Evolutionary conservation across 2,113 vertebrate species (phyloP), one percentile per base, ranked within the genome.

Genomic region (Triplophysa tibetana): DNA sequence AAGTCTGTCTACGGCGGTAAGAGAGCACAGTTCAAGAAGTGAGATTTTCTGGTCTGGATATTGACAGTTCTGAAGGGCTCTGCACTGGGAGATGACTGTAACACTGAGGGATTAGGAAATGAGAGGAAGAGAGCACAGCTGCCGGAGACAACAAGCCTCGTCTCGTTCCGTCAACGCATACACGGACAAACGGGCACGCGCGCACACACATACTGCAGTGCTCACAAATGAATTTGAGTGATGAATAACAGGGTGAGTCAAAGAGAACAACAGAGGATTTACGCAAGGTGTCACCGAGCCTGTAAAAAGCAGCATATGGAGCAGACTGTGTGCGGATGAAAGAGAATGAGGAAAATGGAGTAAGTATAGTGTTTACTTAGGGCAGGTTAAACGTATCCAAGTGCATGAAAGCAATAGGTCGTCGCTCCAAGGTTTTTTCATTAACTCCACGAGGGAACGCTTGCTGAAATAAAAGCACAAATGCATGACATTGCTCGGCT

Each of bases 11-110:
- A 43, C 43, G 65, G 24, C 26, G 11, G 48, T 24, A 67, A 33
- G 66, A 60, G 16, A 61, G 65, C 65, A 69, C 67, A 79, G 77
- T 63, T 63, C 66, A 70, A 61, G 58, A 60, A 70, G 77, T 21
- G 41, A 78, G 66, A 78, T 79, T 63, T 75, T 63, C 73, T 75
- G 73, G 56, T 60, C 66, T 79, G 58, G 68, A 79, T 80, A 73
- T 80, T 65, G 75, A 73, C 48, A 65, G 69, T 63, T 80, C n/a
- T 58, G 45, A 72, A n/a, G 69, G 58, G 68, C 48, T 63, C 13
- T 8, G 23, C 7, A 58, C 58, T 64, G 60, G 3, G 17, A 48
- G 68, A 79, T 24, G 69, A 73, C 60, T 65, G 78, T 43, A 16
- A 65, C 70, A 56, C 78, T 56, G 68, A 72, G 68, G 78, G 78